These are phyloP conservation scores for Cochlearius cochlearius DNA, from an alignment of 2,113 vertebrate species.

Conservation along the genomic window DNA sequence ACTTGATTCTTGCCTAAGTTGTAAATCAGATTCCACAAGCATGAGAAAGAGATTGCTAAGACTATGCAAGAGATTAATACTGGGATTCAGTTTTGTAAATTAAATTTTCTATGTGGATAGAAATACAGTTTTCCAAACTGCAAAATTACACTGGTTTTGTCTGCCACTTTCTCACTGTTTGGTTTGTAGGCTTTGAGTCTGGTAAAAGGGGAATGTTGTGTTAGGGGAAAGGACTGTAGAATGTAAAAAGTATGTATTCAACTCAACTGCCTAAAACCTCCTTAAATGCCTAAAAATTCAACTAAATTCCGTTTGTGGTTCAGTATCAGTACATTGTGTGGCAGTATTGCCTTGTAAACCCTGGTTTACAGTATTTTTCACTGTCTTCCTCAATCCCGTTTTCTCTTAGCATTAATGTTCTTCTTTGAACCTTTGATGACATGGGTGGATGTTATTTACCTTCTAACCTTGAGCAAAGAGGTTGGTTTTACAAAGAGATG, in stretches of 20 bases:
- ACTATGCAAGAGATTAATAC: not conserved
- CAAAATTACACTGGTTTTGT: not conserved
- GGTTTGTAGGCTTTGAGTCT: not conserved
- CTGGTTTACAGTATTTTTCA: not conserved
- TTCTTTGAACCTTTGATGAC: not conserved
- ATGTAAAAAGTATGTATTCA: not conserved
- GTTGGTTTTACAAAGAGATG: not conserved
- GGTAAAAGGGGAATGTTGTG: not conserved
- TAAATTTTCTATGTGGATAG: not conserved
- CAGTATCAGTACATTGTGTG: not conserved
- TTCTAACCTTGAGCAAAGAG: not conserved
- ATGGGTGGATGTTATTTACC: not conserved
- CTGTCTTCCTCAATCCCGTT: not conserved
- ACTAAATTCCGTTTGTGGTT: not conserved
- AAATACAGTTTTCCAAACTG: not conserved
- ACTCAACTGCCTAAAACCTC: not conserved
- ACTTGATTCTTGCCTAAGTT: not conserved
- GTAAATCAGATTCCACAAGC: not conserved
- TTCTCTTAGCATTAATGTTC: not conserved
- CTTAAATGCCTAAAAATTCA: not conserved
- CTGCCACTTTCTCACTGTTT: not conserved
- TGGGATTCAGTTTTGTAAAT: not conserved
- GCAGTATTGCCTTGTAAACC: not conserved
- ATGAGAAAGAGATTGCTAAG: not conserved
- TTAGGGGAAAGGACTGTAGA: not conserved